Evolutionary conservation across 2,797 vertebrate species (phyloP).

Genomic region (Melanotaenia pygmaea): DNA sequence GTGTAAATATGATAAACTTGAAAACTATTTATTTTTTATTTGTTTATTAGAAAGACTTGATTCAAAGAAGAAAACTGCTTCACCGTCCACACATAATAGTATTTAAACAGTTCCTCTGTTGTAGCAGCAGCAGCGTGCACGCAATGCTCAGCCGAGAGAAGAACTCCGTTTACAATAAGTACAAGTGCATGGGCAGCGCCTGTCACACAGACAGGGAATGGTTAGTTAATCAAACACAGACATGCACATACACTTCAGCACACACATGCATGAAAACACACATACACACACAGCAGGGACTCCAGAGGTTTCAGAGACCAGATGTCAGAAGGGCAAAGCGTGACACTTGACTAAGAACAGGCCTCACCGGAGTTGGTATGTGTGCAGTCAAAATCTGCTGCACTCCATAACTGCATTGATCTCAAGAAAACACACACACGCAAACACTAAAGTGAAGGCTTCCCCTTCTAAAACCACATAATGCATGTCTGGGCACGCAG

Average conservation of each 20-base stretch:
- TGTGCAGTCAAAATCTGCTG: slow-evolving; percentile 45
- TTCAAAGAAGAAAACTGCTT: too few relatives aligned
- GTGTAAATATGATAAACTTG: too few relatives aligned
- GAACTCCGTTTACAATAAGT: slow-evolving; percentile 42
- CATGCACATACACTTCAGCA: slow-evolving; percentile 27
- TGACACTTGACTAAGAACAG: slow-evolving; percentile 78
- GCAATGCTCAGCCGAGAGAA: slow-evolving; percentile 6
- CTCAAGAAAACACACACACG: slow-evolving; percentile 53
- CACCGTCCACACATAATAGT: too few relatives aligned
- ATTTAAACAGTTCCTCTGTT: background rate
- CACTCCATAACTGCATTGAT: slow-evolving; percentile 69
- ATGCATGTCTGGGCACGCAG: slow-evolving; percentile 72
- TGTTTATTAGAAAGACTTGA: too few relatives aligned
- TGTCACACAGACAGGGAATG: slow-evolving; percentile 54
- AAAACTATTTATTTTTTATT: too few relatives aligned
- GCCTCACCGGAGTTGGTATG: slow-evolving; percentile 44
- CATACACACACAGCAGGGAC: slow-evolving; percentile 36
- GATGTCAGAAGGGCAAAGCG: slow-evolving; percentile 72
- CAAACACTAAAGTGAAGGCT: slow-evolving; percentile 66
- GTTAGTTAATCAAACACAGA: slow-evolving; percentile 71
- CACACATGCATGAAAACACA: slow-evolving; percentile 27
- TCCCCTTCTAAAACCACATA: slow-evolving; percentile 78
- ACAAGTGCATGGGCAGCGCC: slow-evolving; percentile 58
- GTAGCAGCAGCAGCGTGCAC: slow-evolving; percentile 9
- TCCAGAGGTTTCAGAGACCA: slow-evolving; percentile 65